Conservation (phyloP, 2,888 invertebrate genomes). For the Mesorhabditis spiculigera region DNA sequence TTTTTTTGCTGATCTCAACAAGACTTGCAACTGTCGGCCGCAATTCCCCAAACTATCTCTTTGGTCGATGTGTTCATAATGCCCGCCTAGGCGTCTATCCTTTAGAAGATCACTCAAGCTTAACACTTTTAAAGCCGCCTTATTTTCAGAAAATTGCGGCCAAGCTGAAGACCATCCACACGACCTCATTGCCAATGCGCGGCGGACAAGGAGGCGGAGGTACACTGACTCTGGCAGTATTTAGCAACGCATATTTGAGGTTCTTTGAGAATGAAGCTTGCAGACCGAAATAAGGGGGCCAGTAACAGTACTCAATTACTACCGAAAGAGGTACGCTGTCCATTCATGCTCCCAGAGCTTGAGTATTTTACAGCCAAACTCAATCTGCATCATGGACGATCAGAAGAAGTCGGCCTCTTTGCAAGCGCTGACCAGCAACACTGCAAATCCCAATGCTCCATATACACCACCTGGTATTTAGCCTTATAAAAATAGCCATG, state of each 20-base stretch:
- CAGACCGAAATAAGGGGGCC: slow-evolving; percentile 35
- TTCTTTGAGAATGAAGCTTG: slow-evolving; percentile 48
- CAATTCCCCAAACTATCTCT: too few species aligned
- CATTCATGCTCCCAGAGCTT: neutral
- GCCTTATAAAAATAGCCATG: neutral
- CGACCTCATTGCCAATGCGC: slow-evolving; percentile 47
- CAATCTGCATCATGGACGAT: slow-evolving; percentile 49
- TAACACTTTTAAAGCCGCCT: too few species aligned
- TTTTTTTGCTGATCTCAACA: neutral
- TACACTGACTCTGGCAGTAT: neutral
- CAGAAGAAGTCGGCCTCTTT: slow-evolving; percentile 52
- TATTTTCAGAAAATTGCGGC: slow-evolving; percentile 47
- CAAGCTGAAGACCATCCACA: slow-evolving; percentile 49
- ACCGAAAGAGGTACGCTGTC: slow-evolving; percentile 26
- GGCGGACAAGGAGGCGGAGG: slow-evolving; percentile 22
- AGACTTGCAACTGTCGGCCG: too few species aligned
- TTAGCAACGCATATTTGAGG: slow-evolving; percentile 23
- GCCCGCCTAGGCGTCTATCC: too few species aligned
- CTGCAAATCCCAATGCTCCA: slow-evolving; percentile 3
- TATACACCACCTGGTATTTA: neutral
- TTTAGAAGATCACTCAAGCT: too few species aligned
- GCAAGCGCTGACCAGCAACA: slow-evolving; percentile 49
- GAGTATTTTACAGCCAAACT: slow-evolving; percentile 37
- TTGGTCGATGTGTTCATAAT: too few species aligned
- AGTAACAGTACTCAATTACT: slow-evolving; percentile 29